phyloP scores from a whole-genome alignment of 2,797 vertebrate species.

The Amazona ochrocephala region DNA sequence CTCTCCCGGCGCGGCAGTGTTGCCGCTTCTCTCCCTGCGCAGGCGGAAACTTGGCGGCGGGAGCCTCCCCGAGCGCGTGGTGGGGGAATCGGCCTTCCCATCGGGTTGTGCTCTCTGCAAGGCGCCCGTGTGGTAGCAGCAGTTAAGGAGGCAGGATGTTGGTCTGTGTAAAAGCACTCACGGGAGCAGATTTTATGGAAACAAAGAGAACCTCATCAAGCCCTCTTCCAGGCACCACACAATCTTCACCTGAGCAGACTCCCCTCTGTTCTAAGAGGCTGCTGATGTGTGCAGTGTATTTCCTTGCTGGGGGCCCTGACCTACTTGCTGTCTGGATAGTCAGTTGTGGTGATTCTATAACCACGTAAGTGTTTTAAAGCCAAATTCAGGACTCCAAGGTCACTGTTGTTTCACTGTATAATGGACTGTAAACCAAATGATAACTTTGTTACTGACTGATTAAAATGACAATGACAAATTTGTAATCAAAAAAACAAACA shows the following conservation, averaged over 20 bases:
- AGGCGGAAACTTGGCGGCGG: rapidly evolving
- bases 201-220: too few species aligned
- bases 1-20: not conserved
- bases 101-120: rapidly evolving
- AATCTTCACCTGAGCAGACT: too few species aligned
- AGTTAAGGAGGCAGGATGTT: rapidly evolving
- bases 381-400: rapidly evolving
- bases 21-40: not conserved
- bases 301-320: too few species aligned
- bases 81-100: not conserved
- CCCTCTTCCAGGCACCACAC: not conserved
- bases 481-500: not conserved
- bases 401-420: rapidly evolving
- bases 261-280: not conserved
- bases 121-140: not conserved
- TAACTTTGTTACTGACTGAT: not conserved
- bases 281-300: rapidly evolving
- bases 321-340: rapidly evolving
- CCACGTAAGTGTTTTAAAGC: rapidly evolving
- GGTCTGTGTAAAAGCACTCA: rapidly evolving
- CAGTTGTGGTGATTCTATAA: rapidly evolving
- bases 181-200: not conserved
- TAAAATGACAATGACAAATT: not conserved
- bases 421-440: not conserved
- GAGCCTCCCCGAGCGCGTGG: rapidly evolving